A percentile compares a stretch with the other conserved stretches of the same genome.
Conservation (phyloP, 2,888 invertebrate species). For the Sthenelais limicola region DNA sequence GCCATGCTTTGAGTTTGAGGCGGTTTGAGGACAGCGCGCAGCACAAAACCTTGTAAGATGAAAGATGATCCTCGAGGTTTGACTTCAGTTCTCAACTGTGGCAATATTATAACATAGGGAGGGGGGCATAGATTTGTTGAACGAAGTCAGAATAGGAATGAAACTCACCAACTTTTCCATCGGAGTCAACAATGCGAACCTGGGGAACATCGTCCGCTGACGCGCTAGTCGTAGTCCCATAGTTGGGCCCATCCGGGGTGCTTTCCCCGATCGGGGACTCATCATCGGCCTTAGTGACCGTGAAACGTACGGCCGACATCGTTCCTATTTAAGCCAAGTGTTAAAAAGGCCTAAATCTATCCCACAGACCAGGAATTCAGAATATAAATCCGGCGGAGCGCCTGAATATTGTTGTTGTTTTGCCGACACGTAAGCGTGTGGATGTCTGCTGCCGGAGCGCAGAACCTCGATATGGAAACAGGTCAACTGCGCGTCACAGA, state of each 20-base stretch:
- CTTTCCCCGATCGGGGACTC: constrained; percentile 38
- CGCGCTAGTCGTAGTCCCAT: constrained; percentile 26
- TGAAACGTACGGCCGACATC: constrained; percentile 42
- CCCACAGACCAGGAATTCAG: no score
- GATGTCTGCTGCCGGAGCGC: constrained; percentile 26
- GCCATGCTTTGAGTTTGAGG: no score
- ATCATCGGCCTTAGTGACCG: constrained; percentile 39
- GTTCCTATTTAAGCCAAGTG: background rate
- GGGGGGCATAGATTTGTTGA: no score
- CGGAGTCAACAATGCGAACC: constrained; percentile 33
- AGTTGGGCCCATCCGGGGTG: constrained; percentile 31
- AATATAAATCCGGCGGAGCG: no score
- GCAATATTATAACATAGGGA: no score
- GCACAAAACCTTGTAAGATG: no score
- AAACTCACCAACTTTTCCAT: constrained; percentile 35
- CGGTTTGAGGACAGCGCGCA: no score
- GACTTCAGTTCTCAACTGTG: no score
- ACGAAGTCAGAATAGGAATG: no score
- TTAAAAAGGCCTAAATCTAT: background rate
- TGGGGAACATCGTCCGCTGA: constrained; percentile 25
- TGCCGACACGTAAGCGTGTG: constrained; percentile 3
- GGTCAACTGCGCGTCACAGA: constrained; percentile 16
- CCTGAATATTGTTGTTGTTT: no score
- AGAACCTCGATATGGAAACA: constrained; percentile 21
- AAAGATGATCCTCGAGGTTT: no score